These are phyloP conservation scores for Anolis sagrei DNA, from an alignment of 2,113 vertebrate species.

Conservation along the genomic window DNA sequence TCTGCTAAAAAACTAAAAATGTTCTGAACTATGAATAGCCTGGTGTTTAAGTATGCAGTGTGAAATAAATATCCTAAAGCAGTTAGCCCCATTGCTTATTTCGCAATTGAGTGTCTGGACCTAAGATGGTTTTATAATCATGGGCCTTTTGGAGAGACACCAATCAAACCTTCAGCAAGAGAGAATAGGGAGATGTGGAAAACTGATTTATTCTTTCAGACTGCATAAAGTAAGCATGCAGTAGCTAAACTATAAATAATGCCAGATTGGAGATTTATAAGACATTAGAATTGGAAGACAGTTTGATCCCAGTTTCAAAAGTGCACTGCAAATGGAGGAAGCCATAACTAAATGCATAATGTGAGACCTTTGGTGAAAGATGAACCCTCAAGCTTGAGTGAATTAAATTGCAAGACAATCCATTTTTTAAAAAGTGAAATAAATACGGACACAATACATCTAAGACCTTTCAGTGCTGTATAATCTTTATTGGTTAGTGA, in stretches of 20 bases:
- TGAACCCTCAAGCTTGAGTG: constrained; percentile 56
- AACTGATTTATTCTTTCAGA: constrained; percentile 75
- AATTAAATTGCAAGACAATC: constrained; percentile 54
- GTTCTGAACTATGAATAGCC: constrained; percentile 50
- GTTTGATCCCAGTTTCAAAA: constrained; percentile 76
- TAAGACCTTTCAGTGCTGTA: not conserved
- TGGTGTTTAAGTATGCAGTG: constrained; percentile 61
- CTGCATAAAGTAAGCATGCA: constrained; percentile 75
- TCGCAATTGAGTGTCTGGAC: constrained; percentile 69
- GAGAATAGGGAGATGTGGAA: constrained; percentile 70
- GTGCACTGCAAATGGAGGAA: constrained; percentile 60
- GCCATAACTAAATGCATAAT: constrained; percentile 68
- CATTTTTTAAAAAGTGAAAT: not conserved
- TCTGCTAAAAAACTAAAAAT: not conserved
- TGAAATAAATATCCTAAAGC: constrained; percentile 65
- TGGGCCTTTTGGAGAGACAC: constrained; percentile 63
- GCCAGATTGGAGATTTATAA: constrained; percentile 75
- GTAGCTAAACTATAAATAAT: constrained; percentile 77
- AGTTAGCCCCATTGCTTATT: constrained; percentile 59
- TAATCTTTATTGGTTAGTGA: not conserved
- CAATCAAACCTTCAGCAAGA: constrained; percentile 72
- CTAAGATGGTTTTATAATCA: constrained; percentile 73
- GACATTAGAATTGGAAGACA: constrained; percentile 68
- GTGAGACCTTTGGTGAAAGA: constrained; percentile 49
- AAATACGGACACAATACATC: constrained; percentile 9